Conservation (phyloP, 2,113 vertebrate species). For the Pedetes capensis region DNA sequence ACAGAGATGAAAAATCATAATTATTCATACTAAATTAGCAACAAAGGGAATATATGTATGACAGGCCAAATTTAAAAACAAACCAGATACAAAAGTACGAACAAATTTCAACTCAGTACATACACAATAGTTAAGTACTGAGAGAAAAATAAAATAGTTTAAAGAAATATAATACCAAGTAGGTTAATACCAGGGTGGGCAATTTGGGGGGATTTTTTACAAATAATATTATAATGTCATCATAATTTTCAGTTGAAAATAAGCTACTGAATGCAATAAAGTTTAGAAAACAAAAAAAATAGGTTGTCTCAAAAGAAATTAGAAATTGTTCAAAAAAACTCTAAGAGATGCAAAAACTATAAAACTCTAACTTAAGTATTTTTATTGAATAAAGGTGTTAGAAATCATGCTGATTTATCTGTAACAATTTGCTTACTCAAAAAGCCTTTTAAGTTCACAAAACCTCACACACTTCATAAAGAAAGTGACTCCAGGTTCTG, state of each 20-base stretch:
- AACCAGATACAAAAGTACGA: constrained; percentile 5
- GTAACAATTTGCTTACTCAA: background rate
- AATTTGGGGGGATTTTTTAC: background rate
- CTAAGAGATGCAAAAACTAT: background rate
- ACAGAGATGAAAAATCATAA: background rate
- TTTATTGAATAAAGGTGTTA: background rate
- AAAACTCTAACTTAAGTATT: background rate
- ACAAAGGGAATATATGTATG: background rate
- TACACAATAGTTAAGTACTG: background rate
- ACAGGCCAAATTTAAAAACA: background rate
- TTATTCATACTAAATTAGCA: constrained; percentile 35
- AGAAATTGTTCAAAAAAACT: no score
- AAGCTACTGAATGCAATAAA: background rate
- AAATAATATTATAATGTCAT: background rate
- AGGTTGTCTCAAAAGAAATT: background rate
- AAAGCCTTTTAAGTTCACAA: background rate
- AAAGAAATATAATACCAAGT: background rate
- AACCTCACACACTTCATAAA: background rate
- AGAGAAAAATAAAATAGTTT: background rate
- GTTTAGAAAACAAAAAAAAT: background rate
- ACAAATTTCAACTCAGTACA: constrained; percentile 21
- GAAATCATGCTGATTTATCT: background rate
- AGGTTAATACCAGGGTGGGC: background rate
- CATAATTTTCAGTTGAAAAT: constrained; percentile 29
- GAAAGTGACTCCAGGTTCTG: background rate